Percentiles rank a stretch among this genome's conserved stretches.
phyloP scores from a whole-genome alignment of 2,113 vertebrate genomes.

The Leptobrachium leishanense region DNA sequence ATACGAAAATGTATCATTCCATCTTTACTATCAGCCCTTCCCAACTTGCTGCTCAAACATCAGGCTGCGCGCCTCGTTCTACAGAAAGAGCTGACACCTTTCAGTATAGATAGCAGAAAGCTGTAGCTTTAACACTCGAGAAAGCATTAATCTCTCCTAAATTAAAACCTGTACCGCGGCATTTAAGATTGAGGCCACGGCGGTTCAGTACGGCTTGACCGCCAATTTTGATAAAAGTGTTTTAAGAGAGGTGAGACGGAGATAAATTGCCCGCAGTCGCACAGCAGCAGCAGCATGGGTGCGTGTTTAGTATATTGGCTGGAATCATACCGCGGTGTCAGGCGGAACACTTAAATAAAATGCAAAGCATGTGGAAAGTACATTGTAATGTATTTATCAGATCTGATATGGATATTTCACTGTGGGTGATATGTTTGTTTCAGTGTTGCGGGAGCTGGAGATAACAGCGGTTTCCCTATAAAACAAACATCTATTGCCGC shows the following conservation, averaged over 20 bases:
- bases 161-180: constrained; percentile 91
- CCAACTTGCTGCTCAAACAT: constrained; percentile 58
- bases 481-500: constrained; percentile 54
- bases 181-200: constrained; percentile 91
- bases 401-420: constrained; percentile 65
- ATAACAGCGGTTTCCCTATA: constrained; percentile 62
- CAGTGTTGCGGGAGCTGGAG: constrained; percentile 57
- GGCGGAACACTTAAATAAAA: constrained; percentile 58
- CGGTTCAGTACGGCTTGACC: constrained; percentile 83
- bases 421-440: constrained; percentile 60
- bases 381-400: constrained; percentile 63
- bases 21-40: constrained; percentile 63
- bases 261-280: constrained; percentile 84
- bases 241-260: constrained; percentile 93
- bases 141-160: constrained; percentile 97
- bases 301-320: constrained; percentile 62
- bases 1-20: constrained; percentile 72
- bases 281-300: constrained; percentile 63
- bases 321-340: constrained; percentile 58
- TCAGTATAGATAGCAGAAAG: constrained; percentile 82
- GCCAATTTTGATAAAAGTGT: constrained; percentile 97
- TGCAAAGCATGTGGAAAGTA: constrained; percentile 54
- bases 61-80: constrained; percentile 70
- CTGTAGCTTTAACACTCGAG: constrained; percentile 78
- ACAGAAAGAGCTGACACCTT: constrained; percentile 85